These are phyloP conservation scores for Troides aeacus DNA, from an alignment of 2,888 invertebrate genomes.

Conservation along the genomic window DNA sequence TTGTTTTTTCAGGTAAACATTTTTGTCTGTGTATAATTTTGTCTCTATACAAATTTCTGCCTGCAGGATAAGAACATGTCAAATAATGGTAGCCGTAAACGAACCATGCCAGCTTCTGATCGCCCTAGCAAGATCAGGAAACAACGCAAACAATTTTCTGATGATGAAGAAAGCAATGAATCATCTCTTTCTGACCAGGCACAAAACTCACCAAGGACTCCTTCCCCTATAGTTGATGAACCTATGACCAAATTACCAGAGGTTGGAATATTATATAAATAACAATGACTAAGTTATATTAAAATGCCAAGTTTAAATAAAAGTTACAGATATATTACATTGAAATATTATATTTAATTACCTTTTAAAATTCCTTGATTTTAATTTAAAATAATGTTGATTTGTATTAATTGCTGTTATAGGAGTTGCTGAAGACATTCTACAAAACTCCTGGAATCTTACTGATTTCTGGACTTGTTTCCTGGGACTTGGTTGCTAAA, in stretches of 20 bases:
- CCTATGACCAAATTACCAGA: slow-evolving; percentile 83
- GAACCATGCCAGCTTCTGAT: slow-evolving; percentile 37
- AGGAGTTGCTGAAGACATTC: slow-evolving; percentile 82
- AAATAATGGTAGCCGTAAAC: slow-evolving; percentile 48
- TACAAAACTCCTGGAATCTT: slow-evolving; percentile 86
- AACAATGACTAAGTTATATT: no score
- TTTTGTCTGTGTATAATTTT: not conserved
- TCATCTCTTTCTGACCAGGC: slow-evolving; percentile 47
- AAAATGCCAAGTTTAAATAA: not conserved
- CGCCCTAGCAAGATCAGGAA: slow-evolving; percentile 45
- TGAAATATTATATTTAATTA: not conserved
- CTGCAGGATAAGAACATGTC: slow-evolving; percentile 34
- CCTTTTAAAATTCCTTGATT: not conserved
- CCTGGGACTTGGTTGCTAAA: slow-evolving; percentile 94
- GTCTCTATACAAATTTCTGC: not conserved
- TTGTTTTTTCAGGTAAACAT: not conserved
- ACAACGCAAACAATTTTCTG: slow-evolving; percentile 49
- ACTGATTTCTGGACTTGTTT: slow-evolving; percentile 90
- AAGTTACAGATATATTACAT: not conserved
- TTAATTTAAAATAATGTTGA: not conserved
- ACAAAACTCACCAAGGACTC: slow-evolving; percentile 53
- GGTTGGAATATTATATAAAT: slow-evolving; percentile 42
- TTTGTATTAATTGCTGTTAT: not conserved
- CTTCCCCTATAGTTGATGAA: slow-evolving; percentile 80
- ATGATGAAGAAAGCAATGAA: slow-evolving; percentile 61